A percentile compares a stretch with the other conserved stretches of the same genome.
Conservation (phyloP, 2,797 vertebrate species). For the Avahi laniger region DNA sequence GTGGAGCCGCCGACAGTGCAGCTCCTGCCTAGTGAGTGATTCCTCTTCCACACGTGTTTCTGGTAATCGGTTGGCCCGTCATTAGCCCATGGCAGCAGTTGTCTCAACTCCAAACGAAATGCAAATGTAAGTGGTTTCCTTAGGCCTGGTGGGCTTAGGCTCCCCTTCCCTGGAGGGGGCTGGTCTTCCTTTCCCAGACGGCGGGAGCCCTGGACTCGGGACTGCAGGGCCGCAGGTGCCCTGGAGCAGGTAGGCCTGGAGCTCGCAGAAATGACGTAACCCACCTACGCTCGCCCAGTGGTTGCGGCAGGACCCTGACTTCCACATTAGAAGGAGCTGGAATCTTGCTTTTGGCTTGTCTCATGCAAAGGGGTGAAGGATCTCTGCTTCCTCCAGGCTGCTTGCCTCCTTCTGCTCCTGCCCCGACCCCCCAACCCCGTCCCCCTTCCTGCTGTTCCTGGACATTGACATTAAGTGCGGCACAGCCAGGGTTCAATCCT, state of each 20-base stretch:
- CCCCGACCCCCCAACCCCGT: too few species aligned
- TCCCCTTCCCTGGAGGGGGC: not conserved
- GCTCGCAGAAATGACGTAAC: not conserved
- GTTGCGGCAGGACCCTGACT: not conserved
- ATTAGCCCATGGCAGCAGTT: constrained; percentile 72
- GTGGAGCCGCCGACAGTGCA: not conserved
- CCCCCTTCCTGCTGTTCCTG: not conserved
- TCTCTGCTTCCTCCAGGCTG: not conserved
- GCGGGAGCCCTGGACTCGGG: not conserved
- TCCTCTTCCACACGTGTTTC: constrained; percentile 76
- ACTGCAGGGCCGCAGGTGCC: rapidly evolving
- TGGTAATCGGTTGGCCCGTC: constrained; percentile 62
- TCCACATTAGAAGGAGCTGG: not conserved
- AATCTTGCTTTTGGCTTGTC: not conserved
- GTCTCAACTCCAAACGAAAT: constrained; percentile 70
- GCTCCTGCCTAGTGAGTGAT: constrained; percentile 67
- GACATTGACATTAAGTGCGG: not conserved
- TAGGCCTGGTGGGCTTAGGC: not conserved
- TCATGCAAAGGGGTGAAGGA: too few species aligned
- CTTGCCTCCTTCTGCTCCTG: not conserved
- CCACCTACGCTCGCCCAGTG: not conserved
- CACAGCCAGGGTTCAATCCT: not conserved
- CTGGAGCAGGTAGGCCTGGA: too few species aligned
- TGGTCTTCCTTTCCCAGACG: not conserved
- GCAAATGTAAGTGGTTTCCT: constrained; percentile 59